A percentile compares a stretch with the other conserved stretches of the same genome.
Conservation (phyloP, 2,797 vertebrate species). For the Cossypha niveicapilla region DNA sequence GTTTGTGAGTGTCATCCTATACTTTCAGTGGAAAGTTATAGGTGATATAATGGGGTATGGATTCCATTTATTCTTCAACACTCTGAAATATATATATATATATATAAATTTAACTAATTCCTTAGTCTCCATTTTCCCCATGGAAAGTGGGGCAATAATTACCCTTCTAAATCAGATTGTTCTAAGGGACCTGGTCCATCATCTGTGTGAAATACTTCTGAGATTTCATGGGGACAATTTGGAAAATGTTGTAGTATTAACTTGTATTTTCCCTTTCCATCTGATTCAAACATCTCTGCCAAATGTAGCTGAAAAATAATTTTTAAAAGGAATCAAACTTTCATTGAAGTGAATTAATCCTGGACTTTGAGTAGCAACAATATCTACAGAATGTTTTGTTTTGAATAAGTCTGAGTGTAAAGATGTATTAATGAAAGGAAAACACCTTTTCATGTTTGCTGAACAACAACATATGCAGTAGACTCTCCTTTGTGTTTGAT, state of each 20-base stretch:
- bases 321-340: neutral
- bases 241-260: neutral
- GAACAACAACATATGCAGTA: conserved; percentile 55
- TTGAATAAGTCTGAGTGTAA: conserved; percentile 45
- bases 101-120: neutral
- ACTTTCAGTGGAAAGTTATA: neutral
- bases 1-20: rapidly evolving
- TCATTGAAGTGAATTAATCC: conserved; percentile 34
- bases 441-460: conserved; percentile 47
- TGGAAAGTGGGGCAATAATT: neutral
- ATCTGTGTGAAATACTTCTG: neutral
- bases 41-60: neutral
- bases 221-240: neutral
- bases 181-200: neutral
- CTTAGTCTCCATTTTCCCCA: neutral
- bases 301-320: neutral
- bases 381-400: conserved; percentile 13
- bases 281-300: neutral
- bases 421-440: conserved; percentile 53
- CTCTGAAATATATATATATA: neutral
- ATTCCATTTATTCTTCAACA: neutral
- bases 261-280: neutral
- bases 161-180: neutral
- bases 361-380: neutral
- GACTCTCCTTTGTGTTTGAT: conserved; percentile 51